Evolutionary conservation across 2,113 vertebrate genomes (phyloP).

Genomic region (Spizaetus ornatus): DNA sequence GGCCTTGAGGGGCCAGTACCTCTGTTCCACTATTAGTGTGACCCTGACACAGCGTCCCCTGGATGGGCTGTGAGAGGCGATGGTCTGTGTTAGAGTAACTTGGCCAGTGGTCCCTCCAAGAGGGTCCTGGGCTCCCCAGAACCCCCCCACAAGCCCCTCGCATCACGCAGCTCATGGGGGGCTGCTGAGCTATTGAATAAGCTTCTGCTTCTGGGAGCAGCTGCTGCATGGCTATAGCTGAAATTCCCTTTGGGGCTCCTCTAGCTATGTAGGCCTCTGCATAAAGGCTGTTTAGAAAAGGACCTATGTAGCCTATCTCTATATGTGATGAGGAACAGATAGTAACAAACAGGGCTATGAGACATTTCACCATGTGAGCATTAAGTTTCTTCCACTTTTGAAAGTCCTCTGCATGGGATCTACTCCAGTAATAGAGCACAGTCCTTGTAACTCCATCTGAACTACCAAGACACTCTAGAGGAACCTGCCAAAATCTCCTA

Average conservation of each 20-base stretch:
- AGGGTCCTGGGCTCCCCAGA: background rate
- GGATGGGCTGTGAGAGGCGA: background rate
- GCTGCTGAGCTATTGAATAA: background rate
- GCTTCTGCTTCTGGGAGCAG: background rate
- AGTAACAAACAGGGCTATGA: background rate
- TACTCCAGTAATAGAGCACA: background rate
- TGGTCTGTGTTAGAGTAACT: background rate
- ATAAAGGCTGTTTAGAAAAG: background rate
- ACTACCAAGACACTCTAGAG: background rate
- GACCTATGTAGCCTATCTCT: background rate
- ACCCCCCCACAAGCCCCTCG: background rate
- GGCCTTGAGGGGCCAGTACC: background rate
- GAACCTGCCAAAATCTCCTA: background rate
- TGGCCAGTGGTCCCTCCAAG: no score
- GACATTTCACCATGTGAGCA: background rate
- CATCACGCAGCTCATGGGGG: rapidly evolving
- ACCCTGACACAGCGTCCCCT: no score
- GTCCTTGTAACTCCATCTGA: background rate
- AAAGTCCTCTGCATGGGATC: background rate
- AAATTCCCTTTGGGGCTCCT: background rate
- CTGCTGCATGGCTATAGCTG: background rate
- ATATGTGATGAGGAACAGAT: background rate
- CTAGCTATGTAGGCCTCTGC: background rate
- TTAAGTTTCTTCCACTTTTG: background rate
- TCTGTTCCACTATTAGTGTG: background rate